phyloP scores from a whole-genome alignment of 1,140 invertebrate species.

The Luehdorfia chinensis region DNA sequence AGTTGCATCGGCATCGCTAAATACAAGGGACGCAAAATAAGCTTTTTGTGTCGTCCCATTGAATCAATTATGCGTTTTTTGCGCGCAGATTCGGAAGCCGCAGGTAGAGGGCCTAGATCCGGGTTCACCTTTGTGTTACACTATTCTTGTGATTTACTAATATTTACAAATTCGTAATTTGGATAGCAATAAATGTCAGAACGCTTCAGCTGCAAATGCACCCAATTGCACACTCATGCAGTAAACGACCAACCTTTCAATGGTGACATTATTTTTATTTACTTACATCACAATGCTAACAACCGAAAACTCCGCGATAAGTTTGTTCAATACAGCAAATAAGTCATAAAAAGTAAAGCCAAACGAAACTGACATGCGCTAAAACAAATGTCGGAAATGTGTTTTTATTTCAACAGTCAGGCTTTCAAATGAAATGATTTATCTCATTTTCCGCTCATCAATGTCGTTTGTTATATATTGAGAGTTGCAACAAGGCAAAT shows the following conservation, averaged over 20 bases:
- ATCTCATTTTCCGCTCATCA: constrained; percentile 11
- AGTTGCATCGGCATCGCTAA: constrained; percentile 53
- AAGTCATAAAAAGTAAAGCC: background rate
- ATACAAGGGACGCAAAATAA: constrained; percentile 54
- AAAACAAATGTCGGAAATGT: constrained; percentile 7
- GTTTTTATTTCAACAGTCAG: constrained; percentile 11
- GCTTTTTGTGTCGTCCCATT: constrained; percentile 56
- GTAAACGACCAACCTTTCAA: constrained; percentile 22
- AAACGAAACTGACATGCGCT: background rate
- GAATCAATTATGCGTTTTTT: constrained; percentile 69
- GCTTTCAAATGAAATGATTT: constrained; percentile 9
- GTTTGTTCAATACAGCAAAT: constrained; percentile 13
- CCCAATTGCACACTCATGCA: constrained; percentile 50
- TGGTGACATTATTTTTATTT: constrained; percentile 20
- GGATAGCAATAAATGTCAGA: constrained; percentile 62
- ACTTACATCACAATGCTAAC: constrained; percentile 12
- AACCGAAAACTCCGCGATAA: constrained; percentile 3
- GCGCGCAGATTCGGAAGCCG: constrained; percentile 67
- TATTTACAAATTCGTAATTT: constrained; percentile 73
- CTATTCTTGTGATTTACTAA: constrained; percentile 56
- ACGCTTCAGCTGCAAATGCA: constrained; percentile 57
- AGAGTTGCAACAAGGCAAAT: constrained; percentile 10
- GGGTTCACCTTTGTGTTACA: constrained; percentile 51
- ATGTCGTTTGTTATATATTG: constrained; percentile 5
- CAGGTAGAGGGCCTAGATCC: constrained; percentile 72